A percentile compares a stretch with the other conserved stretches of the same genome.
phyloP scores from a whole-genome alignment of 2,113 vertebrate genomes.

The Ammospiza caudacuta region DNA sequence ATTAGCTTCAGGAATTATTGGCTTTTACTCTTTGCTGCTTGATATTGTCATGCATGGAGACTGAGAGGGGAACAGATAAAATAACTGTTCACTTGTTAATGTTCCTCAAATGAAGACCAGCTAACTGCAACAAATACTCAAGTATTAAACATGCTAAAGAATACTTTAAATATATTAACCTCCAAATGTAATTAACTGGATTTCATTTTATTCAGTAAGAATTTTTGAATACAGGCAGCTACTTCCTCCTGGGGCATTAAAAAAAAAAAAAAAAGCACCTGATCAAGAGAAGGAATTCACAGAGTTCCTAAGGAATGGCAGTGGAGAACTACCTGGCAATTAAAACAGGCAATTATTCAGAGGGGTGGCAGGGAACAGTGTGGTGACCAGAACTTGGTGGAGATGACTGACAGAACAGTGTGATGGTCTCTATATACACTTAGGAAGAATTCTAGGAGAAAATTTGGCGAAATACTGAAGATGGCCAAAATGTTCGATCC shows the following conservation, averaged over 20 bases:
- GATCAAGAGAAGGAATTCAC: background rate
- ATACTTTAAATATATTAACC: background rate
- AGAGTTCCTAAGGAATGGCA: background rate
- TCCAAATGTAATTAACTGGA: background rate
- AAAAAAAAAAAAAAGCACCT: background rate
- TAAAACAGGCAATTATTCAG: background rate
- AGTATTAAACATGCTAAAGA: background rate
- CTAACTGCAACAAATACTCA: background rate
- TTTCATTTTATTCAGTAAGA: background rate
- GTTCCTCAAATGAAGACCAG: background rate
- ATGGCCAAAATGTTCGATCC: background rate
- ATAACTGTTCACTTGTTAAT: background rate
- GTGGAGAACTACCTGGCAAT: background rate
- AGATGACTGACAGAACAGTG: background rate
- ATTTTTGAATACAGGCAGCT: background rate
- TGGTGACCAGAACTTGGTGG: background rate
- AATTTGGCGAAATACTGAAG: background rate
- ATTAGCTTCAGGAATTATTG: background rate
- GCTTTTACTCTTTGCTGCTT: background rate
- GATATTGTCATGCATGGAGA: background rate
- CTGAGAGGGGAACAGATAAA: background rate
- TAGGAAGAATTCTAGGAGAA: background rate
- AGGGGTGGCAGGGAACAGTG: background rate
- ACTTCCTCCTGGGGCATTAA: background rate
- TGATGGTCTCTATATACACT: background rate